These are phyloP conservation scores for Onthophagus sagittarius DNA, from an alignment of 2,888 invertebrate species.

Conservation along the genomic window DNA sequence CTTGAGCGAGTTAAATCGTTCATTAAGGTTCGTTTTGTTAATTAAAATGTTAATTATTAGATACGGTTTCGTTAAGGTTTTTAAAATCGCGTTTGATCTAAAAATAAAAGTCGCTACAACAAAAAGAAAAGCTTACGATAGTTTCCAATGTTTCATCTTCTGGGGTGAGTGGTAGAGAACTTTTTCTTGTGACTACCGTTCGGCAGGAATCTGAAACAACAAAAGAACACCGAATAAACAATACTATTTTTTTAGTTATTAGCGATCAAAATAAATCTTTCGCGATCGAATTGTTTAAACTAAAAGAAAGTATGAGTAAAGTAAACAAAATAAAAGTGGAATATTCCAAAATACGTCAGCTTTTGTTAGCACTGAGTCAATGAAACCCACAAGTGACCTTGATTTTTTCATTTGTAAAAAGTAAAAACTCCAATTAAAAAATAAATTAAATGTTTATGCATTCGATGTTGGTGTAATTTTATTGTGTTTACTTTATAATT, in stretches of 20 bases:
- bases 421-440: not conserved
- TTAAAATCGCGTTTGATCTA: not conserved
- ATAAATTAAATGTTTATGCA: no score
- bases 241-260: not conserved
- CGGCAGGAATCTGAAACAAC: slow-evolving; percentile 54
- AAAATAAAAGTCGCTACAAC: not conserved
- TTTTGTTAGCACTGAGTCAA: not conserved
- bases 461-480: no score
- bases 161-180: slow-evolving; percentile 66
- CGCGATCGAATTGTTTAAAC: slow-evolving; percentile 28
- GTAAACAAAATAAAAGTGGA: not conserved
- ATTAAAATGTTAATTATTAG: not conserved
- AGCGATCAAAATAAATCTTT: not conserved
- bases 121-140: slow-evolving; percentile 55
- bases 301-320: slow-evolving; percentile 4
- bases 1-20: not conserved
- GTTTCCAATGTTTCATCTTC: slow-evolving; percentile 68
- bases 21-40: not conserved
- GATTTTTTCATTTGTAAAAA: not conserved
- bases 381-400: not conserved
- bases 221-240: not conserved
- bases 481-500: no score
- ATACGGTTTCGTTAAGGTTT: not conserved
- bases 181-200: slow-evolving; percentile 59
- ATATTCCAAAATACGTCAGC: not conserved